Base-by-base conservation (phyloP, 2,888 invertebrate genomes). In the Eupithecia pulchellata region DNA sequence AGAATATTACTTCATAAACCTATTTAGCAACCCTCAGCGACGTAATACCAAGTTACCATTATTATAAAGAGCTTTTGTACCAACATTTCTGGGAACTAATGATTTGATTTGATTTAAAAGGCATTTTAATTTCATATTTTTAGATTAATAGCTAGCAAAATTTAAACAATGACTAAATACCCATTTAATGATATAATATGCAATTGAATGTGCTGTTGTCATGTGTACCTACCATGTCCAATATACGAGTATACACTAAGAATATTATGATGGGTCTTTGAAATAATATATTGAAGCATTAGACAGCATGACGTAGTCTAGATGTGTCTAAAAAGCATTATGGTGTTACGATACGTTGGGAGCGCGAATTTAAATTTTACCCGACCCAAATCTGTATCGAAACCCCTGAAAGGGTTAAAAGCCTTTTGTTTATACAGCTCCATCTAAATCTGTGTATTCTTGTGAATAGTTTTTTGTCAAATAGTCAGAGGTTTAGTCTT, bases 371-470 rank as follows among this genome's bases (percentile, higher is more conserved):
- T 73, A 66, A 65, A 73, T 70, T 61, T 64, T 58, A 52, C 47
- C 61, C 42, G 29, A 64, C 60, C 70, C 68, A 67, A 65, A 67
- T 70, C 67, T 71, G 68, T 66, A 71, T 66, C 63, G 65, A 68
- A 55, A 66, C 34, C 64, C 66, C 77, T 73, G 73, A 75, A 78
- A 75, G 76, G 77, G 74, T 66, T 73, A 65, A 76, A 79, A 75
- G 77, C 71, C 74, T 72, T 75, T 72, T 78, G 76, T 78, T 78
- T 79, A 72, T 66, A 68, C 71, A 75, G 74, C 72, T 27, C 27
- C 13, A 57, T 27, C 27, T 52, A 57, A 29, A 29, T 29, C 29
- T 57, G 14, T 57, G 29, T 63, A 34, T 58, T 47, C 42, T 17
- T 58, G 57, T 30, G 30, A 47, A 25, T 64, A 27, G 58, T 36